Conservation (phyloP, 2,797 vertebrate genomes). For the Enteromius afrohamiltoni region DNA sequence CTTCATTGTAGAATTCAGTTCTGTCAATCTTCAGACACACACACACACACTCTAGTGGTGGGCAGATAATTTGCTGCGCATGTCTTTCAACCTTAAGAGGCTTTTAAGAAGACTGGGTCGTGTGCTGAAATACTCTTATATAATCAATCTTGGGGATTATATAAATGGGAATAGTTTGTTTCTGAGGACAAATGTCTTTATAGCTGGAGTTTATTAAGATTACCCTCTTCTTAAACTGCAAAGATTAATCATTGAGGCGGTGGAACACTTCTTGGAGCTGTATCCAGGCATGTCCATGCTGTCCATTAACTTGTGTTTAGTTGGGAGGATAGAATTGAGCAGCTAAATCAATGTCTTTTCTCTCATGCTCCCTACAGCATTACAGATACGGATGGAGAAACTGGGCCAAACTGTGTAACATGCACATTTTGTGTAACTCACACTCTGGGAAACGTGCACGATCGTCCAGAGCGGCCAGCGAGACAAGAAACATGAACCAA, state of each 20-base stretch:
- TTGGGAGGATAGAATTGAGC: conserved; percentile 24
- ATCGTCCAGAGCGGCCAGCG: neutral
- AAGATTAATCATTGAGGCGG: neutral
- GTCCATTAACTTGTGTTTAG: conserved; percentile 30
- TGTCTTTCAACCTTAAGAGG: conserved; percentile 39
- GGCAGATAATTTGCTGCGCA: conserved; percentile 25
- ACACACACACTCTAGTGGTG: neutral
- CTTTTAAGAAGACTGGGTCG: conserved; percentile 31
- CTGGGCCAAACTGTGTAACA: conserved; percentile 34
- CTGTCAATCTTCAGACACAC: conserved; percentile 74
- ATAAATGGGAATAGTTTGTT: conserved; percentile 35
- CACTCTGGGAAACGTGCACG: neutral
- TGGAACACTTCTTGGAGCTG: neutral
- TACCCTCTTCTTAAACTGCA: conserved; percentile 5
- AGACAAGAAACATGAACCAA: neutral
- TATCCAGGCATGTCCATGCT: conserved; percentile 3
- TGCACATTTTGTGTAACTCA: neutral
- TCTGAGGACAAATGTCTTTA: conserved; percentile 23
- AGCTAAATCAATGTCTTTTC: conserved; percentile 51
- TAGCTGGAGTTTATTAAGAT: conserved; percentile 24
- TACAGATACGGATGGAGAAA: conserved; percentile 40
- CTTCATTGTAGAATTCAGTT: conserved; percentile 59
- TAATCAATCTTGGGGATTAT: conserved; percentile 44
- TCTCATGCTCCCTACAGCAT: conserved; percentile 53
- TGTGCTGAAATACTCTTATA: conserved; percentile 42